Base-by-base conservation (phyloP, 1,140 invertebrate species). In the Bombus terrestris region DNA sequence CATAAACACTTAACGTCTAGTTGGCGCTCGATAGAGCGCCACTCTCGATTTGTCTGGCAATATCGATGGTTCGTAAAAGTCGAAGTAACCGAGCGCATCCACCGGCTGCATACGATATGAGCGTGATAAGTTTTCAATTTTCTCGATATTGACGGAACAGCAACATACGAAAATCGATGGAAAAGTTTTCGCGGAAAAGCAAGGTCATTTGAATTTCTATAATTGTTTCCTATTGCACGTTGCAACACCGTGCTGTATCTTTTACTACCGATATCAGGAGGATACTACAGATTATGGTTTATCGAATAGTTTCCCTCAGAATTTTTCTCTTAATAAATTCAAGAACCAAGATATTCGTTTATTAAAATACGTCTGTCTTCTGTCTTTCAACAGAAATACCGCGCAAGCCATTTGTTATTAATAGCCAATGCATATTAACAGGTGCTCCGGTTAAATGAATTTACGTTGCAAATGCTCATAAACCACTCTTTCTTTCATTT, bases 61-160 rank as follows among this genome's bases (percentile, higher is more conserved):
- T 83, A 80, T 85, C 83, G 76, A 85, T 80, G 76, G 68, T 53
- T 85, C 83, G 76, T 80, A 78, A 80, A 85, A 85, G 68, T 85
- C 83, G 53, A 80, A 43, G 75, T 53, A 85, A 80, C 83, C 83
- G 53, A 39, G 15, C 76, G 53, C 68, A 80, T 78, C 76, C 81
- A 77, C 69, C 76, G 28, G 6, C 32, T n/a, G 47, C 75, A 47
- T 85, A 83, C 83, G 83, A 57, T 85, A 85, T 47, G 18, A 75
- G 75, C 22, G 75, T 64, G 83, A 84, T 78, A 72, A 84, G 79
- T 84, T 84, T 79, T 79, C 75, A 84, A 79, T 84, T 73, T 72
- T 37, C 68, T 37, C 83, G 68, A 79, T 59, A 66, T 28, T 74
- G 37, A 9, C 4, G 9, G 25, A 39, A 59, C 9, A 47, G 39